Percentiles rank a stretch among this genome's conserved stretches.
These are phyloP conservation scores for Azorinus chamasolen DNA, from an alignment of 2,888 invertebrate species.

Conservation along the genomic window DNA sequence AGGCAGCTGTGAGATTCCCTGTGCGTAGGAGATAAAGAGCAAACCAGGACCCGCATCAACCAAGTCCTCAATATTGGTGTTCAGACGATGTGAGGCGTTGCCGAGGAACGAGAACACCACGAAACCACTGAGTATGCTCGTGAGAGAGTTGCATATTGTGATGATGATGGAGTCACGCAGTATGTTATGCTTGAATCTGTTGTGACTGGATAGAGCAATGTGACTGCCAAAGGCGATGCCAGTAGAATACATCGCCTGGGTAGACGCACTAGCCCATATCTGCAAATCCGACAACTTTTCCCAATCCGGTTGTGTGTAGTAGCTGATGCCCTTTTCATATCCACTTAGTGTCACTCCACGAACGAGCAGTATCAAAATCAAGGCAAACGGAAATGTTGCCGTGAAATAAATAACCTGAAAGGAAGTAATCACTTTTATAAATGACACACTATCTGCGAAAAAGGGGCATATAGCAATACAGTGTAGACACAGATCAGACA, in stretches of 20 bases:
- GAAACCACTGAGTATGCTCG: constrained; percentile 32
- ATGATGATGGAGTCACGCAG: constrained; percentile 32
- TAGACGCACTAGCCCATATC: constrained; percentile 31
- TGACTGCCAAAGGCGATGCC: constrained; percentile 17
- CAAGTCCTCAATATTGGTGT: constrained; percentile 17
- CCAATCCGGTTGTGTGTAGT: constrained; percentile 26
- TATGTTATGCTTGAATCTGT: constrained; percentile 34
- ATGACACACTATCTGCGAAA: too few relatives aligned
- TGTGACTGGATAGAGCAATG: constrained; percentile 25
- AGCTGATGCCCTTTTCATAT: constrained; percentile 13
- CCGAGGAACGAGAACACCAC: constrained; percentile 32
- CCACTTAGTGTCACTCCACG: constrained; percentile 23
- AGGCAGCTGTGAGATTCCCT: constrained; percentile 26
- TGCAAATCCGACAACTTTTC: constrained; percentile 4
- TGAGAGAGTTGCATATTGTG: constrained; percentile 8
- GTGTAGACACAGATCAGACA: too few relatives aligned
- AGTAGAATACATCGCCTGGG: constrained; percentile 22
- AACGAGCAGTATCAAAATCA: constrained; percentile 22
- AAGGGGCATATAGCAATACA: too few relatives aligned
- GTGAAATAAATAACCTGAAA: constrained; percentile 47
- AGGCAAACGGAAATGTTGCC: constrained; percentile 22
- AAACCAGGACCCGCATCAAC: constrained; percentile 33
- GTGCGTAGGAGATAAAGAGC: constrained; percentile 29
- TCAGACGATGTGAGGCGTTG: constrained; percentile 22
- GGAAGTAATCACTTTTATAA: too few relatives aligned